Base-by-base conservation (phyloP, 2,888 invertebrate species). In the Sarcophaga rosellei region DNA sequence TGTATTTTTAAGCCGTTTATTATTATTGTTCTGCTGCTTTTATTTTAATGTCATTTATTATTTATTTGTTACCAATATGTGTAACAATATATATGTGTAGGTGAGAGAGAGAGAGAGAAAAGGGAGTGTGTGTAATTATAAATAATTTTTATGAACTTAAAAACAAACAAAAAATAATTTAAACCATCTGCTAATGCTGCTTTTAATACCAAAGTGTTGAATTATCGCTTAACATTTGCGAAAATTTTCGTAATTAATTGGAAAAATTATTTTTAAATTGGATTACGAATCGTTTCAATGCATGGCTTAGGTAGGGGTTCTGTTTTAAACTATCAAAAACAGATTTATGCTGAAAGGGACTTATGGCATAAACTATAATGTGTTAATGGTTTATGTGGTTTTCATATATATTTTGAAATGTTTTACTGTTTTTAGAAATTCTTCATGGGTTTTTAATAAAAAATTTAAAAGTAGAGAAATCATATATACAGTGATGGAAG, bases 101-200 rank as follows among this genome's bases (percentile, higher is more conserved):
- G 35, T 1, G 35, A 8, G 35, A 0, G 8, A 6, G 6, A 6
- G 35, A 6, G 25, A 25, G 6, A 47, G 11, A 4, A 15, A 1
- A 3, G 20, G n/a, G n/a, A n/a, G 35, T 66, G 20, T 68, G 45
- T 21, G 23, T 57, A 12, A 59, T 72, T 73, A 21, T n/a, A 45
- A 73, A 73, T 12, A 44, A 57, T 63, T 85, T 85, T 85, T 77
- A 74, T 73, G 23, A 74, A 81, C 73, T 74, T 81, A 23, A 20
- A 20, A 35, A 69, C 62, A 74, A 35, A 47, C 4, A 35, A 35
- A 35, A 35, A 35, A 35, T 63, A 75, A 81, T 76, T 76, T 76
- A 20, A 23, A 75, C 74, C 75, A 81, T 63, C 70, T 76, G 81
- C 35, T 81, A 72, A 76, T 65, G 76, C 59, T 70, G 8, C 35